Evolutionary conservation across 92 coral and sea anemone species (phyloP), one percentile per base, ranked within the genome.

Genomic region (Porites evermanni): DNA sequence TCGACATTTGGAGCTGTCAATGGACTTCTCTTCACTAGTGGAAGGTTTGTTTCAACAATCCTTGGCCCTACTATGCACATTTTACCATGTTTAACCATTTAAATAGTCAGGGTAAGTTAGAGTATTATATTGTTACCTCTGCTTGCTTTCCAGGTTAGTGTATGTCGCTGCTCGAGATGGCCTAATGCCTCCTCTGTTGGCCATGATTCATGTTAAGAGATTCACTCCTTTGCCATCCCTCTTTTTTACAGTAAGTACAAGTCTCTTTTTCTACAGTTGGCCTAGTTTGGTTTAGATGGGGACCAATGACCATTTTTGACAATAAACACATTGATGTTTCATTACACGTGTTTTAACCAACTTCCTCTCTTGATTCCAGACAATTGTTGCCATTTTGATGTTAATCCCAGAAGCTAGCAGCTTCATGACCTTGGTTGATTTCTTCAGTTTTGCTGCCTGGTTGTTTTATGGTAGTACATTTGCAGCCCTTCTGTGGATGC

Each of bases 371-470:
- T 70, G 2, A 8, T 19, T 50, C 74, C 84, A 96, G 99, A 96
- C 97, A 0, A 14, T 95, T 13, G 91, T 96, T 79, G 94, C 99
- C 9, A 68, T 94, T 70, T 75, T 95, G 86, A 96, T 96, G 99
- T 93, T 96, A 90, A 86, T 95, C 73, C 99, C 99, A 13, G 99
- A 96, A 66, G 63, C 97, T 12, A 95, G 98, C 86, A 91, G 96
- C 88, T 96, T 96, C 76, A 77, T 80, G 7, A 95, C 94, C 12
- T 93, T 96, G 83, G 95, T 96, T 64, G 99, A 96, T 78, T 96
- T 95, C 93, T 96, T 96, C 94, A 96, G 98, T 64, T 96, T 96
- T 90, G 99, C 99, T 0, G 96, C 99, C 19, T 96, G 99, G 99
- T 66, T 96, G 59, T 96, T 96, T 80, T 96, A 96, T 88, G 99